Conservation (phyloP, 2,888 invertebrate genomes). For the Sarcophaga caerulescens region DNA sequence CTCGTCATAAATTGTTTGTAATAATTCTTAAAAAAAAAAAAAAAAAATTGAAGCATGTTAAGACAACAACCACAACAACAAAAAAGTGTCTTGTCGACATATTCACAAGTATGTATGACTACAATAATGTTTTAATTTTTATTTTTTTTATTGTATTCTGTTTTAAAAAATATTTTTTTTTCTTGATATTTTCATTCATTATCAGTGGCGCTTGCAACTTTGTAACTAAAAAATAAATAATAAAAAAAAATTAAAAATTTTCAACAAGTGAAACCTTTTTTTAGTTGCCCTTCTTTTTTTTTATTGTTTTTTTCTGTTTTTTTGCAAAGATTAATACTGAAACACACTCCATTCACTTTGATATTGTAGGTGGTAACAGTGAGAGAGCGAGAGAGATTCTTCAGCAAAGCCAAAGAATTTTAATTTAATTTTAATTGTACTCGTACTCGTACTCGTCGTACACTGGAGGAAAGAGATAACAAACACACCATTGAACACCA, state of each 20-base stretch:
- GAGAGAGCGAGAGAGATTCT: background rate
- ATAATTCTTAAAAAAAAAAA: constrained; percentile 7
- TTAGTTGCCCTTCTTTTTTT: background rate
- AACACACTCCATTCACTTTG: background rate
- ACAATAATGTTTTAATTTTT: constrained; percentile 19
- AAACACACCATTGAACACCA: background rate
- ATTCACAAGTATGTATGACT: constrained; percentile 5
- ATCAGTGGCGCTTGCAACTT: constrained; percentile 64
- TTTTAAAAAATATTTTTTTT: background rate
- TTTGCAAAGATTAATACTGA: background rate
- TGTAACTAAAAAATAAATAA: constrained; percentile 24
- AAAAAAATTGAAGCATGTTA: background rate
- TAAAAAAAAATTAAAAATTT: background rate
- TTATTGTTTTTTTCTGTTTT: background rate
- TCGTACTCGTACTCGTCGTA: too few relatives aligned
- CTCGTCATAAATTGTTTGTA: constrained; percentile 9
- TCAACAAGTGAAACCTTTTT: background rate
- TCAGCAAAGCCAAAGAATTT: background rate
- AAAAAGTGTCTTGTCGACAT: constrained; percentile 24
- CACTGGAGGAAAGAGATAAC: background rate
- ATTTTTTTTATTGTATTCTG: background rate
- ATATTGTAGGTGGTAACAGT: constrained; percentile 9
- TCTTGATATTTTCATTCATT: constrained; percentile 27
- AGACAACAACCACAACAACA: constrained; percentile 1
- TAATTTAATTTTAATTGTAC: background rate